phyloP scores from a whole-genome alignment of 2,113 vertebrate genomes.

The Patagioenas fasciata region DNA sequence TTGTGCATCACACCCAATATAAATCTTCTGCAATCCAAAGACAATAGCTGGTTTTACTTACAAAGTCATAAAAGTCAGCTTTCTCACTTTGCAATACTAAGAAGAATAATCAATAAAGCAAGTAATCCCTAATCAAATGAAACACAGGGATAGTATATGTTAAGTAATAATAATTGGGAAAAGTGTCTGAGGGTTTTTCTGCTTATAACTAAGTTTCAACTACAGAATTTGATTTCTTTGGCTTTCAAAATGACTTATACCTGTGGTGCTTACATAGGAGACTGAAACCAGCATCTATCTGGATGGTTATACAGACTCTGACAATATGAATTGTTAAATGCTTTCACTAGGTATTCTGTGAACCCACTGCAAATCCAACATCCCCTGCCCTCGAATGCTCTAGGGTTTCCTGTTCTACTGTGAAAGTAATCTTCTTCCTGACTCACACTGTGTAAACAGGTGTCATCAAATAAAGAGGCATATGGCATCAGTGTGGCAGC shows the following conservation, averaged over 20 bases:
- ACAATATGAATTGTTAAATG: background rate
- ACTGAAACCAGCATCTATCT: background rate
- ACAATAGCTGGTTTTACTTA: background rate
- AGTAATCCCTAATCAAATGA: background rate
- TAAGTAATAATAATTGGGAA: background rate
- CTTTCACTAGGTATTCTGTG: background rate
- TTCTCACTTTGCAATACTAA: background rate
- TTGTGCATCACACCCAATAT: background rate
- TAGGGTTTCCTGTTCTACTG: background rate
- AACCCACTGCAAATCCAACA: background rate
- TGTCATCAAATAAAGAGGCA: slow-evolving; percentile 59
- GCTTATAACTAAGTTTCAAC: background rate
- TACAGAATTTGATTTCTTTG: background rate
- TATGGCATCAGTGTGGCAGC: slow-evolving; percentile 35
- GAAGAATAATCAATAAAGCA: background rate
- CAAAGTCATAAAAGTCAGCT: background rate
- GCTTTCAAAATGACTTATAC: background rate
- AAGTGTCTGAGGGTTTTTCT: background rate
- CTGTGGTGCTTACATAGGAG: background rate
- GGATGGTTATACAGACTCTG: background rate
- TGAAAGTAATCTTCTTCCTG: slow-evolving; percentile 32
- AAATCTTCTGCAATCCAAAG: background rate
- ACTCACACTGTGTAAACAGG: slow-evolving; percentile 57
- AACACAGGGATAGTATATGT: background rate
- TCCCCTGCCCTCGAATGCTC: background rate